A percentile compares a stretch with the other conserved stretches of the same genome.
Conservation (phyloP, 2,797 vertebrate genomes). For the Ctenosaura bakeri region DNA sequence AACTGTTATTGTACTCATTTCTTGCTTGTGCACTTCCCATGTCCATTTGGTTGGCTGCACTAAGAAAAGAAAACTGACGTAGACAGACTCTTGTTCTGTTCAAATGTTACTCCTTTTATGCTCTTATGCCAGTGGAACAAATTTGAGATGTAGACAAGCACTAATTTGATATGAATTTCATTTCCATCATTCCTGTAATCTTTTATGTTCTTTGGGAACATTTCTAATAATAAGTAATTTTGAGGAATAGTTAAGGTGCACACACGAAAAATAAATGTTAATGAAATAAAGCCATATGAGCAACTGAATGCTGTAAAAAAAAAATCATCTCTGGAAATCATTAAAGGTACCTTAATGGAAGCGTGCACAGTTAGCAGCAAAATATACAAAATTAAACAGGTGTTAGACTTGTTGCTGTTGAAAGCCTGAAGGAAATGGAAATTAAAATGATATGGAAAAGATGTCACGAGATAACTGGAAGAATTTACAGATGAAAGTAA, state of each 20-base stretch:
- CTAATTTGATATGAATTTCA: not conserved
- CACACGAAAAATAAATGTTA: conserved; percentile 52
- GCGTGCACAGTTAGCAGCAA: conserved; percentile 63
- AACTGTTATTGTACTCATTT: too few relatives aligned
- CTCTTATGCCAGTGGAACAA: not conserved
- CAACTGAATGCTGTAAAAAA: conserved; percentile 42
- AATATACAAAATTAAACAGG: conserved; percentile 59
- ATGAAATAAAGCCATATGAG: conserved; percentile 62
- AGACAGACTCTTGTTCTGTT: not conserved
- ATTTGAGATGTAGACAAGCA: too few relatives aligned
- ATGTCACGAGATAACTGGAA: conserved; percentile 60
- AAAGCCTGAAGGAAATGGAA: conserved; percentile 62
- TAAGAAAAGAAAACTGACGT: not conserved
- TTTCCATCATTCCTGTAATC: conserved; percentile 62
- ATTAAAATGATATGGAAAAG: conserved; percentile 62
- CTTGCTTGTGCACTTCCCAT: not conserved
- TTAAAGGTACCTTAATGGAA: conserved; percentile 59
- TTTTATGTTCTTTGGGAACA: conserved; percentile 61
- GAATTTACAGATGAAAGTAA: conserved; percentile 56
- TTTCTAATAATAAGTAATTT: conserved; percentile 71
- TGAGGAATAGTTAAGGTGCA: conserved; percentile 63
- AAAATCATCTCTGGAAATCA: conserved; percentile 57
- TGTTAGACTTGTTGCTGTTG: conserved; percentile 59
- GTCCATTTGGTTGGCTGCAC: not conserved
- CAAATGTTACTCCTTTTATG: not conserved